phyloP scores from a whole-genome alignment of 2,888 invertebrate genomes.

The Cantharis rustica region DNA sequence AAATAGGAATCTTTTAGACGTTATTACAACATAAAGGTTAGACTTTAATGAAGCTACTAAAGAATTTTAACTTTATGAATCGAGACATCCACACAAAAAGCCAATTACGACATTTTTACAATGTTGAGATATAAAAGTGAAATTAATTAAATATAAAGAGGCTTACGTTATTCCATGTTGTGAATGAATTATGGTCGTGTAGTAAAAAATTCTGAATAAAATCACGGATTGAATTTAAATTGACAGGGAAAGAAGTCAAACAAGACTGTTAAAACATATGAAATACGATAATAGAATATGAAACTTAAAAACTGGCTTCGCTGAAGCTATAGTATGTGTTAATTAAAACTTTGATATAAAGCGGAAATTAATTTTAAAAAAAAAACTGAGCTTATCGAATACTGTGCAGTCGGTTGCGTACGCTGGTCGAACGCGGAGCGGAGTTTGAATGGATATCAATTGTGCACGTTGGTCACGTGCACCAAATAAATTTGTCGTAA shows the following conservation, averaged over 20 bases:
- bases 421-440: background rate
- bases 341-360: background rate
- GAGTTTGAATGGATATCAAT: background rate
- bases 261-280: conserved; percentile 16
- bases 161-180: background rate
- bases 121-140: background rate
- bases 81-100: background rate
- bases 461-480: background rate
- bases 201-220: background rate
- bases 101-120: background rate
- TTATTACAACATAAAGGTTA: background rate
- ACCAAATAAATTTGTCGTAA: background rate
- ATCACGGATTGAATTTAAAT: conserved; percentile 19
- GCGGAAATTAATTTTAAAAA: no score
- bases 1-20: background rate
- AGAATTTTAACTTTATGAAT: background rate
- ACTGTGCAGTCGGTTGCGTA: background rate
- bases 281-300: conserved; percentile 13
- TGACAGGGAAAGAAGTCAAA: conserved; percentile 12
- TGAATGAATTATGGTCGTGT: background rate
- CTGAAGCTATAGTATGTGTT: background rate
- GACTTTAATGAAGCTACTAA: background rate
- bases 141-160: background rate
- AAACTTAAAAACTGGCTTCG: conserved; percentile 9
- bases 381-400: no score